A percentile compares a stretch with the other conserved stretches of the same genome.
Evolutionary conservation across 2,888 invertebrate genomes (phyloP).

Genomic region (Philaethria dido): DNA sequence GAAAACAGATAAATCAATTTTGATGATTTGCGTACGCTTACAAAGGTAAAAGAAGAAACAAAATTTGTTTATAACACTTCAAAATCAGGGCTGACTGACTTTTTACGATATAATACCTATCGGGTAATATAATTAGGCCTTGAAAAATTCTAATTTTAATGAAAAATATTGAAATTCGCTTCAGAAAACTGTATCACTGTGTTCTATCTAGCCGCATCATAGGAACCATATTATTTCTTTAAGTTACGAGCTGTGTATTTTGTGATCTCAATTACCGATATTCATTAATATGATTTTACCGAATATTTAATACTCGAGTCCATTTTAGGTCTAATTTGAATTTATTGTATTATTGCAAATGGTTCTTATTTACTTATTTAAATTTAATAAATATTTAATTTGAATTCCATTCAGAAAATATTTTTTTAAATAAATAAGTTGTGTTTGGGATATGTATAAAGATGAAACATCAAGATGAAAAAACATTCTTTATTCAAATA

Average conservation of each 20-base stretch:
- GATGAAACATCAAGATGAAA: too few relatives aligned
- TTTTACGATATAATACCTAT: neutral
- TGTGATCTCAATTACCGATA: conserved; percentile 74
- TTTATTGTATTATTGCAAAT: neutral
- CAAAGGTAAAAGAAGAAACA: neutral
- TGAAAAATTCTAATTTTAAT: conserved; percentile 34
- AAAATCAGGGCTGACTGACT: neutral
- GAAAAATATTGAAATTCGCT: conserved; percentile 51
- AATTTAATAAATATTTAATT: too few relatives aligned
- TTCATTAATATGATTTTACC: conserved; percentile 83
- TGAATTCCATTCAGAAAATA: too few relatives aligned
- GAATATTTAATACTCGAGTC: conserved; percentile 70
- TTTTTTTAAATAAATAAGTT: too few relatives aligned
- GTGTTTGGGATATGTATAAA: too few relatives aligned
- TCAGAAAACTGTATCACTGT: conserved; percentile 69
- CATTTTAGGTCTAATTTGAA: neutral
- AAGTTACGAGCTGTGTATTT: conserved; percentile 59
- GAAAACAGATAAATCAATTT: too few relatives aligned
- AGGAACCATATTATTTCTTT: conserved; percentile 79
- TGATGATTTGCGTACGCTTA: too few relatives aligned
- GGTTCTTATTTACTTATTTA: neutral
- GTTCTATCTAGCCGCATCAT: conserved; percentile 67
- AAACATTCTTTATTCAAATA: too few relatives aligned
- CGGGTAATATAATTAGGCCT: neutral
- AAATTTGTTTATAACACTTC: neutral